These are phyloP conservation scores for Calliphora vomitoria DNA, from an alignment of 2,888 invertebrate species.

Conservation along the genomic window DNA sequence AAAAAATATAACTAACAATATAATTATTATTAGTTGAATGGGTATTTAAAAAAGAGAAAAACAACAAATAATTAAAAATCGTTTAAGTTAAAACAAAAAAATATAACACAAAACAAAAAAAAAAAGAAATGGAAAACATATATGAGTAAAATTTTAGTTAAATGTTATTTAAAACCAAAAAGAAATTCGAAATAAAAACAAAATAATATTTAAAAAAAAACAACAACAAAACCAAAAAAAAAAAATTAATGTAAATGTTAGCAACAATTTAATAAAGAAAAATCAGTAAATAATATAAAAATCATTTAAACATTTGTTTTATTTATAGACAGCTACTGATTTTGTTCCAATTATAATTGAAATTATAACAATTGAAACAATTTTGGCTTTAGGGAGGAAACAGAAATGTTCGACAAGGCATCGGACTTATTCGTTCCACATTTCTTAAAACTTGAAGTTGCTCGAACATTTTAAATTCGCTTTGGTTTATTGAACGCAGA, in stretches of 20 bases:
- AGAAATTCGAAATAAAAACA: slow-evolving; percentile 58
- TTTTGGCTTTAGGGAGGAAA: no score
- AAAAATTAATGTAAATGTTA: slow-evolving; percentile 82
- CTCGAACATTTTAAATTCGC: no score
- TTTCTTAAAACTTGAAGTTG: no score
- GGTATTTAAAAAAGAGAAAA: slow-evolving; percentile 49
- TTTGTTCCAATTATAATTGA: no score
- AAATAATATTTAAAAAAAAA: slow-evolving; percentile 59
- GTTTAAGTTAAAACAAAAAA: slow-evolving; percentile 56
- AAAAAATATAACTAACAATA: slow-evolving; percentile 37
- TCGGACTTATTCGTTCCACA: no score
- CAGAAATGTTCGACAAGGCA: no score
- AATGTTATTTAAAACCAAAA: slow-evolving; percentile 78
- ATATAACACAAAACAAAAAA: slow-evolving; percentile 15
- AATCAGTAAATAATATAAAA: slow-evolving; percentile 67
- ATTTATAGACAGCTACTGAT: not conserved
- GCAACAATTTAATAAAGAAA: slow-evolving; percentile 79
- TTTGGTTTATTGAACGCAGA: no score
- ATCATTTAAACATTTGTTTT: slow-evolving; percentile 40
- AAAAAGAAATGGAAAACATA: slow-evolving; percentile 44
- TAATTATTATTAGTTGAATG: slow-evolving; percentile 62
- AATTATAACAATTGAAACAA: no score
- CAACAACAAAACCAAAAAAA: slow-evolving; percentile 52
- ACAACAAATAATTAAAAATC: slow-evolving; percentile 45
- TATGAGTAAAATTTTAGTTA: slow-evolving; percentile 79